Base-by-base conservation (phyloP, 2,113 vertebrate species). In the Copsychus sechellarum region DNA sequence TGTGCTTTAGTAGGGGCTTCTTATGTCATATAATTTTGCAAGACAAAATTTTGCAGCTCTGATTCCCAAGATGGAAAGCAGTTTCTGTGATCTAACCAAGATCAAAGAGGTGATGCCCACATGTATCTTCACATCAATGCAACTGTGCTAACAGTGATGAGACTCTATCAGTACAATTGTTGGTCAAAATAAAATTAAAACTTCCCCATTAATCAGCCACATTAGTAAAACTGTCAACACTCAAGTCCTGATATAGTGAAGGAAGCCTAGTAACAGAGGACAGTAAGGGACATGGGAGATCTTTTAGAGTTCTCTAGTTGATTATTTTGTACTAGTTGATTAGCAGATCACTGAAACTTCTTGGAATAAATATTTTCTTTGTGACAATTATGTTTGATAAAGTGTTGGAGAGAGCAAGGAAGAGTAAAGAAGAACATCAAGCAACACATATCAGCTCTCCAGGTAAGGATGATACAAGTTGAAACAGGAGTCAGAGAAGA, bases 361-460 rank as follows among this genome's bases (percentile, higher is more conserved):
- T 84, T 56, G 48, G 11, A 53, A 33, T 53, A 77, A 92, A 21
- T 85, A 29, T 69, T 77, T 91, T 57, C 23, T 71, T 87, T 3
- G 1, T 38, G 50, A 42, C 15, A 42, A 6, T 77, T 57, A 7
- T 13, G 6, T 70, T 80, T 81, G 54, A 34, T 40, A 33, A 79
- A 85, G 20, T n/a, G 6, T 43, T 79, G 36, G 36, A n/a, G 54
- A 50, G 17, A 64, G n/a, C 5, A 83, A 72, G 23, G 25, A 20
- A 42, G 48, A 65, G 9, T 38, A 51, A 91, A 77, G 74, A 80
- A 45, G 21, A 74, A 9, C 47, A 77, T 7, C 15, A 23, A 26
- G 25, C 7, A 73, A 29, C 0, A 0, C 33, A 8, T 33, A 40
- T 48, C 18, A 42, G 0, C 58, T 81, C 31, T 65, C 18, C 33